phyloP scores from a whole-genome alignment of 2,888 invertebrate genomes.

The Lepidonotus clava region DNA sequence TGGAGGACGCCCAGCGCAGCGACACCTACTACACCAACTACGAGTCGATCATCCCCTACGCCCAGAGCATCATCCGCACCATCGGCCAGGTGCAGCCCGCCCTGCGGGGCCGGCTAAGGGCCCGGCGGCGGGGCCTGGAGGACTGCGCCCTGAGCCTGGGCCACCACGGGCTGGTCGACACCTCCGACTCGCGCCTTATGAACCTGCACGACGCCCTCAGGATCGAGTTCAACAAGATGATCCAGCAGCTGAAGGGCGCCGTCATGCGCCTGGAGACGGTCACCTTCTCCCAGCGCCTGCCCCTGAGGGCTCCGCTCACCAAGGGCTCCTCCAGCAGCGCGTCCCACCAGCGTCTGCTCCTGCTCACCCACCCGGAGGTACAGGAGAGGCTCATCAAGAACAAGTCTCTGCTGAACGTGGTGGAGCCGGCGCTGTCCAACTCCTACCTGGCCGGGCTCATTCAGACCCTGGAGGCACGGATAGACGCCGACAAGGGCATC shows the following conservation, averaged over 20 bases:
- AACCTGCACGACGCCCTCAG: conserved; percentile 91
- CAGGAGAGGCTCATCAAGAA: conserved; percentile 95
- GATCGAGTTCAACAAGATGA: conserved; percentile 89
- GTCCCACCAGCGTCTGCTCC: conserved; percentile 93
- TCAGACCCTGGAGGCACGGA: conserved; percentile 86
- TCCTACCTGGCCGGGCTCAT: conserved; percentile 90
- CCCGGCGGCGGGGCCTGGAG: conserved; percentile 88
- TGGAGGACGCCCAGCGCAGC: neutral
- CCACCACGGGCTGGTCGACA: conserved; percentile 89
- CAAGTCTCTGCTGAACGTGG: conserved; percentile 88
- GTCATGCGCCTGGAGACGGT: conserved; percentile 89
- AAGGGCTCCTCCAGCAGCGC: conserved; percentile 88
- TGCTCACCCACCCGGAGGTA: conserved; percentile 91
- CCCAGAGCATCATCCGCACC: conserved; percentile 75
- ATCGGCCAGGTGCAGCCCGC: conserved; percentile 82
- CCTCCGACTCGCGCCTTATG: conserved; percentile 83
- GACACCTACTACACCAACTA: conserved; percentile 66
- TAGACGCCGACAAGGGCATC: conserved; percentile 95
- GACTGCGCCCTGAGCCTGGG: conserved; percentile 92
- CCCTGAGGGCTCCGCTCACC: conserved; percentile 74
- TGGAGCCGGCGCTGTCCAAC: conserved; percentile 88
- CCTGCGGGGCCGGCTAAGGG: conserved; percentile 85
- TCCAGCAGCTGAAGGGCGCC: conserved; percentile 92
- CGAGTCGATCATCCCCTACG: conserved; percentile 70
- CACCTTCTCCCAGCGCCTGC: conserved; percentile 76